These are phyloP conservation scores for Furcifer pardalis DNA, from an alignment of 2,797 vertebrate species.

Conservation along the genomic window DNA sequence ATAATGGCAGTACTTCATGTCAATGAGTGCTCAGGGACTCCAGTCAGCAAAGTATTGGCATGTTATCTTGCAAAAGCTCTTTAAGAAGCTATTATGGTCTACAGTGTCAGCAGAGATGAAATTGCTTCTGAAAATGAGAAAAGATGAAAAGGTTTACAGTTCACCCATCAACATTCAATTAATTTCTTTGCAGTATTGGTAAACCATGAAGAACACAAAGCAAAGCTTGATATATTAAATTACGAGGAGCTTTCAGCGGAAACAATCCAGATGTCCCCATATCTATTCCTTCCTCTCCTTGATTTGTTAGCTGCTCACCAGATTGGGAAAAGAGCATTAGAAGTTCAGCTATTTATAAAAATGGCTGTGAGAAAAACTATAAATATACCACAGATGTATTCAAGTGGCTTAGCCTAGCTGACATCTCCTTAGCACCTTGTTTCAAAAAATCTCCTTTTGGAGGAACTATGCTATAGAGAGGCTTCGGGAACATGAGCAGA, in stretches of 20 bases:
- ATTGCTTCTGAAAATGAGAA: slow-evolving; percentile 35
- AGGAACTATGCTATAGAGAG: neutral
- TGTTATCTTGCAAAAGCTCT: slow-evolving; percentile 24
- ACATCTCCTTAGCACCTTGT: neutral
- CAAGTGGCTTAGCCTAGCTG: neutral
- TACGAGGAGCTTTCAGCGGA: neutral
- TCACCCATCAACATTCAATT: slow-evolving; percentile 29
- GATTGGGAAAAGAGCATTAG: neutral
- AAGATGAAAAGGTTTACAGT: slow-evolving; percentile 8
- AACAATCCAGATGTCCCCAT: neutral
- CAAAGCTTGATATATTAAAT: neutral
- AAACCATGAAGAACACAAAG: neutral
- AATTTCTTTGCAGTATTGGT: slow-evolving; percentile 1
- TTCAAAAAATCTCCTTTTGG: neutral
- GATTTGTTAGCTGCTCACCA: neutral
- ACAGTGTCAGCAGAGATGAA: slow-evolving; percentile 19
- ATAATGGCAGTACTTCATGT: slow-evolving; percentile 20
- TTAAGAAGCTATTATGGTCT: slow-evolving; percentile 17
- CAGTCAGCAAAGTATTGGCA: slow-evolving; percentile 17
- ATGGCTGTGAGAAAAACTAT: neutral
- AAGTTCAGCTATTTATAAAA: neutral
- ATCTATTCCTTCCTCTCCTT: neutral
- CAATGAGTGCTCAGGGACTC: slow-evolving; percentile 19
- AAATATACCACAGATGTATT: neutral
- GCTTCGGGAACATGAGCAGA: neutral